phyloP scores from a whole-genome alignment of 2,888 invertebrate species.

The Macrophya alboannulata region DNA sequence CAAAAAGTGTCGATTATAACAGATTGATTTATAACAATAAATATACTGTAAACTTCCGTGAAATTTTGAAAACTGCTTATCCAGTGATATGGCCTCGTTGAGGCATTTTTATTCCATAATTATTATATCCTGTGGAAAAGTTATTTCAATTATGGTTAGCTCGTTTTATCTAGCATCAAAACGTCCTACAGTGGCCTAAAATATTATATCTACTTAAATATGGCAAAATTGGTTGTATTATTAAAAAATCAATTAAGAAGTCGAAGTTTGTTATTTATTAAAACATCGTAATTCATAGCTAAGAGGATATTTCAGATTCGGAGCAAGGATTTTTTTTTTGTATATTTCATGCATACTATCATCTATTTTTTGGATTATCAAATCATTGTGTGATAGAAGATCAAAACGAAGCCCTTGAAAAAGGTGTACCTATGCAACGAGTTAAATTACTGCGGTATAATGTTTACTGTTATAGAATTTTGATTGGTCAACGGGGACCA shows the following conservation, averaged over 20 bases:
- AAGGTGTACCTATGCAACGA: neutral
- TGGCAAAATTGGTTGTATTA: neutral
- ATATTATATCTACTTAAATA: neutral
- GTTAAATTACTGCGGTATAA: slow-evolving; percentile 53
- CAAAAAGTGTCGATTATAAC: neutral
- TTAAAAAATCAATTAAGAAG: neutral
- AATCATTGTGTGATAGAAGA: neutral
- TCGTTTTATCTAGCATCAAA: neutral
- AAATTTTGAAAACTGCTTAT: slow-evolving; percentile 4
- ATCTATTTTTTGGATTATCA: neutral
- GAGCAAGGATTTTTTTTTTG: neutral
- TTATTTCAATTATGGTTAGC: neutral
- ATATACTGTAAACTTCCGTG: neutral
- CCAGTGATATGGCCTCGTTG: neutral
- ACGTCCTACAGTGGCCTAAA: neutral
- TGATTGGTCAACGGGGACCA: slow-evolving; percentile 73
- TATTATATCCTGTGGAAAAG: neutral
- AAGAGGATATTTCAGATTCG: neutral
- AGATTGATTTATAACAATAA: slow-evolving; percentile 24
- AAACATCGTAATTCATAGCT: neutral
- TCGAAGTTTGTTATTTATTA: neutral
- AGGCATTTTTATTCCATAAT: neutral
- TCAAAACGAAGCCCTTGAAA: neutral
- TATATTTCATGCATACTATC: neutral
- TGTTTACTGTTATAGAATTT: slow-evolving; percentile 55